These are phyloP conservation scores for Tachuris rubrigastra DNA, from an alignment of 2,113 vertebrate genomes.

Conservation along the genomic window DNA sequence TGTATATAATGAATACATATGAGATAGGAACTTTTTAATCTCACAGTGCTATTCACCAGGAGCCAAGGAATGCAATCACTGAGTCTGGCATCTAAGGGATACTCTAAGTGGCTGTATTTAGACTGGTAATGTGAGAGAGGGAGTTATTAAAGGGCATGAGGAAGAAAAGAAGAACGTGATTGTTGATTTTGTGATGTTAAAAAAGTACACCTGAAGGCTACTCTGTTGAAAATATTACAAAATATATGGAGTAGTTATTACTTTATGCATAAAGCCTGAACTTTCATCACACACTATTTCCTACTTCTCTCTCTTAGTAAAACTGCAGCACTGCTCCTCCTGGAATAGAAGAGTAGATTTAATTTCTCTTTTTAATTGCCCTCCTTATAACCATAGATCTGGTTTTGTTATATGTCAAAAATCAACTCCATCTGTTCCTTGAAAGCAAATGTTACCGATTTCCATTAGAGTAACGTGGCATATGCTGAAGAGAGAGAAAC, in stretches of 20 bases:
- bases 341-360: neutral
- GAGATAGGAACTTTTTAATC: neutral
- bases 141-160: neutral
- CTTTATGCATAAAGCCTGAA: neutral
- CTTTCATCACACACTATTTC: neutral
- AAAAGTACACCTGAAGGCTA: neutral
- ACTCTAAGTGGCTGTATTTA: neutral
- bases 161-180: neutral
- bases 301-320: neutral
- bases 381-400: neutral
- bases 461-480: neutral
- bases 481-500: neutral
- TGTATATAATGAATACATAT: neutral
- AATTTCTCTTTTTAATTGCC: neutral
- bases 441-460: neutral
- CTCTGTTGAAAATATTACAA: neutral
- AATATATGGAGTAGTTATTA: neutral
- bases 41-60: neutral
- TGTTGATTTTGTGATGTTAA: neutral
- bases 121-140: neutral
- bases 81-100: neutral
- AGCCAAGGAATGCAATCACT: neutral
- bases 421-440: neutral
- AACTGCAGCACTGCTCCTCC: neutral
- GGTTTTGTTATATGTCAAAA: neutral